phyloP scores from a whole-genome alignment of 2,113 vertebrate species.

The Papio anubis region DNA sequence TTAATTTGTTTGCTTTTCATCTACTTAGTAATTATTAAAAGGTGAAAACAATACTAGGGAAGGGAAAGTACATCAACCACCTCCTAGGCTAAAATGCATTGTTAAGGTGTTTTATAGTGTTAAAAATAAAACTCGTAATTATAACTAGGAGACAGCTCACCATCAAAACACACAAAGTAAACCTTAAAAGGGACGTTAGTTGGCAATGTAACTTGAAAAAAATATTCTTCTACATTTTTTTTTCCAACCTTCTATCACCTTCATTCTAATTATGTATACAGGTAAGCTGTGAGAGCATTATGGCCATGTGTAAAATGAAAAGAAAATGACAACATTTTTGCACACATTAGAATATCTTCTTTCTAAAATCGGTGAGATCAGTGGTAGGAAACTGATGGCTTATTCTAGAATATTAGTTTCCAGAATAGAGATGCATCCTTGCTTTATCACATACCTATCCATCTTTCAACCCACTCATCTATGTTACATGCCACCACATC shows the following conservation, averaged over 20 bases:
- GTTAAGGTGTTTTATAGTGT: background rate
- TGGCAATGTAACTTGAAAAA: background rate
- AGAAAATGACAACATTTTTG: background rate
- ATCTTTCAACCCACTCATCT: background rate
- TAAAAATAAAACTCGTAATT: background rate
- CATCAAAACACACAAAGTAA: background rate
- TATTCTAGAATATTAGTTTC: background rate
- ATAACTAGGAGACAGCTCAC: background rate
- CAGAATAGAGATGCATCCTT: background rate
- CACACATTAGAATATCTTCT: background rate
- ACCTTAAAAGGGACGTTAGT: background rate
- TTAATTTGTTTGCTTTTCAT: background rate
- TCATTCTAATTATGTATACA: background rate
- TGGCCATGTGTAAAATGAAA: background rate
- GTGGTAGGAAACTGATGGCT: background rate
- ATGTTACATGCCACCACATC: background rate
- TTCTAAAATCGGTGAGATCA: background rate
- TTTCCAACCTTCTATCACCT: background rate
- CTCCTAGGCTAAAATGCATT: background rate
- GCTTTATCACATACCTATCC: background rate
- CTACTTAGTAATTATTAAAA: background rate
- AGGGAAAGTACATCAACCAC: background rate
- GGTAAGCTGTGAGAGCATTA: background rate
- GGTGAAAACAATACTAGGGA: background rate
- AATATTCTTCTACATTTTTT: background rate